Evolutionary conservation across 1,140 invertebrate species (phyloP).

Genomic region (Pogonognathellus flavescens): DNA sequence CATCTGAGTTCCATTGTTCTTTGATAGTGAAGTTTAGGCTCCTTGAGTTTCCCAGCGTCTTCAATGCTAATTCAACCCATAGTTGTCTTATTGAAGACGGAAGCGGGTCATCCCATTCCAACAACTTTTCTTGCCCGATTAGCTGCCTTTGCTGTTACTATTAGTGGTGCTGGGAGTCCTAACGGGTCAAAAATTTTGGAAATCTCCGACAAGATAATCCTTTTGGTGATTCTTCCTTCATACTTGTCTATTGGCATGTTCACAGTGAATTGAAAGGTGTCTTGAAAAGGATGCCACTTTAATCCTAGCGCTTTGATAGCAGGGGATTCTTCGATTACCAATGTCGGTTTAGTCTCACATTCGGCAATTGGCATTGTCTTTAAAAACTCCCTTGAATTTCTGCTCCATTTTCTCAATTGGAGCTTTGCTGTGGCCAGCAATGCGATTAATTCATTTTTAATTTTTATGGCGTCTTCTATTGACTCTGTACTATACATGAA

Average conservation of each 20-base stretch:
- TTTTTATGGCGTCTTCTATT: neutral
- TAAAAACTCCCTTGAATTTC: neutral
- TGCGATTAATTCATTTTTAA: neutral
- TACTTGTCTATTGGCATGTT: neutral
- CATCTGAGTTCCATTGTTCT: neutral
- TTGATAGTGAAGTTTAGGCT: neutral
- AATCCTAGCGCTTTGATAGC: neutral
- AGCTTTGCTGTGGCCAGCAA: neutral
- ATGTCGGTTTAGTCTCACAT: neutral
- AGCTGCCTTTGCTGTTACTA: neutral
- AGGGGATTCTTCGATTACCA: neutral
- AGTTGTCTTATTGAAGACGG: neutral
- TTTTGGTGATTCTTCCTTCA: neutral
- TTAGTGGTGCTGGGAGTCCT: neutral
- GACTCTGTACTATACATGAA: neutral
- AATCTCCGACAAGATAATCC: neutral
- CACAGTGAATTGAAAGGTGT: neutral
- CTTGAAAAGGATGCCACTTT: neutral
- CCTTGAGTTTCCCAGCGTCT: neutral
- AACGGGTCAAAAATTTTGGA: neutral
- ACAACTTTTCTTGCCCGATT: neutral
- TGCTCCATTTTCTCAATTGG: neutral
- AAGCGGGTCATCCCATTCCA: slow-evolving; percentile 2
- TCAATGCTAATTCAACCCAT: neutral
- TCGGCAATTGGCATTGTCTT: neutral